Conservation (phyloP, 2,113 vertebrate species). For the Vulpes lagopus region DNA sequence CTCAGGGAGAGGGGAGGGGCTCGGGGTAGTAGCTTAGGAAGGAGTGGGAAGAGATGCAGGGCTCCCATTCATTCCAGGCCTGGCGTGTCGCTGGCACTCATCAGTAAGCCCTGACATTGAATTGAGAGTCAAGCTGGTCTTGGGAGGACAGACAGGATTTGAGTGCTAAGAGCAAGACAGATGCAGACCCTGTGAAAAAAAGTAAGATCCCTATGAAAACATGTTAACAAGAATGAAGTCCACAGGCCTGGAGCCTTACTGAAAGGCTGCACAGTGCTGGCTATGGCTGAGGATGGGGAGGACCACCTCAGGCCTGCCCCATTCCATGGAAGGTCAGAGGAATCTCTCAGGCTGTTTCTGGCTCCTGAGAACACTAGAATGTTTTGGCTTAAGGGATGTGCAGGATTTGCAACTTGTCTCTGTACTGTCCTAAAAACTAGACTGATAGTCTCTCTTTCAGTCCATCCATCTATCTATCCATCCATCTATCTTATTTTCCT, state of each 20-base stretch:
- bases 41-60: background rate
- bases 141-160: background rate
- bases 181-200: background rate
- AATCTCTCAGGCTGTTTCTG: background rate
- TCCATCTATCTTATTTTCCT: background rate
- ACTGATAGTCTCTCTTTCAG: background rate
- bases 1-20: background rate
- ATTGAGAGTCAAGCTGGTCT: background rate
- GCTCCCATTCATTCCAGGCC: too few species aligned
- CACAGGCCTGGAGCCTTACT: too few species aligned
- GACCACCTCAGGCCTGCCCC: accelerated
- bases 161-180: background rate
- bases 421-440: background rate
- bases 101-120: background rate
- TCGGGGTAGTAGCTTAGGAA: too few species aligned
- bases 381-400: background rate
- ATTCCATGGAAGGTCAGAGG: accelerated
- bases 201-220: background rate
- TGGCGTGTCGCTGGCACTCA: accelerated
- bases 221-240: background rate
- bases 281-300: background rate
- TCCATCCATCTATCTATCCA: background rate
- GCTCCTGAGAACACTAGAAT: background rate
- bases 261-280: background rate
- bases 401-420: background rate